Base-by-base conservation (phyloP, 1,140 invertebrate genomes). In the Uloborus diversus region DNA sequence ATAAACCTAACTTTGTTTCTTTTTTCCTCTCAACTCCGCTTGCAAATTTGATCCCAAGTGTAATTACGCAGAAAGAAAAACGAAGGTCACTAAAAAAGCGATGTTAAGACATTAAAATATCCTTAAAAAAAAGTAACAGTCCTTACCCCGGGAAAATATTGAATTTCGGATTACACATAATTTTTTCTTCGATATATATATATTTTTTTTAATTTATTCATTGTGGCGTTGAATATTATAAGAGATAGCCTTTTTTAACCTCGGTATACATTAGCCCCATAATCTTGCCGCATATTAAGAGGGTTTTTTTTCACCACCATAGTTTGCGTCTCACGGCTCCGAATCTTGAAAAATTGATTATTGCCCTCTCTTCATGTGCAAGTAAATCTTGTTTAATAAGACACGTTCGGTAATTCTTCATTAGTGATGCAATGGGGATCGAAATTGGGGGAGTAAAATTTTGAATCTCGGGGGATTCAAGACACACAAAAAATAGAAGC, bases 361-460 rank as follows among this genome's bases (percentile, higher is more conserved):
- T 75, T 62, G 62, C 56, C 49, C 61, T 30, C 11, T 25, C 23
- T 23, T 35, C 57, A 27, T 11, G 47, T 65, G 59, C 35, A 78
- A 65, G 73, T 65, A 78, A 78, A 66, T 66, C 51, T 78, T 62
- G 32, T 78, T 78, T 78, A 78, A 78, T 78, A 66, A 78, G 61
- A 66, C 49, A 27, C 28, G 57, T 62, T 37, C 9, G 42, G 61
- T 75, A 75, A 75, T 75, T 75, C 71, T 37, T 75, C 71, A 64
- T 75, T 75, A 62, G 53, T 51, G 57, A 30, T 27, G 56, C 33
- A 37, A 73, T 59, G 32, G 42, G 17, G 25, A 23, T 7, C 4
- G 23, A 35, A 61, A 61, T 35, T 30, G 27, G 57, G 28, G 37
- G 3, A 20, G 35, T 23, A 61, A 57, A 70, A 57, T 70, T 25